phyloP scores from a whole-genome alignment of 2,888 invertebrate species.

The Philereme transversata region DNA sequence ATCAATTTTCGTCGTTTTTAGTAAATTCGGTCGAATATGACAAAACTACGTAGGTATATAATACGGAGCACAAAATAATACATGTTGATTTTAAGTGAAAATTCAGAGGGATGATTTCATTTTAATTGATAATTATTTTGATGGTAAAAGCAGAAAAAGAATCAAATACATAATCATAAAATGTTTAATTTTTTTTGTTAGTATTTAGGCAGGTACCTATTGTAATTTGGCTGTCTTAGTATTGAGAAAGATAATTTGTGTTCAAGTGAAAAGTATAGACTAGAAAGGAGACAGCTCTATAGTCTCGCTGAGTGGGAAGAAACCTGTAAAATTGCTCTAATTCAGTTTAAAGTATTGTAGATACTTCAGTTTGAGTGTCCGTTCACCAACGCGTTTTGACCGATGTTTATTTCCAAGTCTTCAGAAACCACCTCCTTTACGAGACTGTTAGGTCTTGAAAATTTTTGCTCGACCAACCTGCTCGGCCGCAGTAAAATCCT shows the following conservation, averaged over 20 bases:
- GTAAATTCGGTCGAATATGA: too few relatives aligned
- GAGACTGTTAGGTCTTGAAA: constrained; percentile 69
- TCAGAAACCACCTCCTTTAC: constrained; percentile 70
- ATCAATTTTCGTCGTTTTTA: too few relatives aligned
- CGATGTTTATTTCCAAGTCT: constrained; percentile 56
- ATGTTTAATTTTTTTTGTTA: too few relatives aligned
- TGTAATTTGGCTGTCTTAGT: too few relatives aligned
- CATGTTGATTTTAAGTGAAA: too few relatives aligned
- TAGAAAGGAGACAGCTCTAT: constrained; percentile 17
- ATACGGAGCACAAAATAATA: too few relatives aligned
- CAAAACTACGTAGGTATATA: too few relatives aligned
- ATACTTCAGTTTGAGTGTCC: constrained; percentile 50
- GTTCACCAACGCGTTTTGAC: constrained; percentile 47
- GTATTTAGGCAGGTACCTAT: too few relatives aligned
- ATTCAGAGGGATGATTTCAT: too few relatives aligned
- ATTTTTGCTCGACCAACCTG: constrained; percentile 77
- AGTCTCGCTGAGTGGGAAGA: constrained; percentile 18
- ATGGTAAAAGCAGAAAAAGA: too few relatives aligned
- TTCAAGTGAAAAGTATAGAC: neutral
- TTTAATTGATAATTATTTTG: too few relatives aligned
- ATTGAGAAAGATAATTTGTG: neutral
- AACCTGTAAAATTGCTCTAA: constrained; percentile 33
- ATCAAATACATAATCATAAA: too few relatives aligned
- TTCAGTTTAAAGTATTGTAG: constrained; percentile 36
- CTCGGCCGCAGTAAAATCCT: constrained; percentile 73